A percentile compares a stretch with the other conserved stretches of the same genome.
phyloP scores from a whole-genome alignment of 2,113 vertebrate genomes.

The Pterocles orientalis region DNA sequence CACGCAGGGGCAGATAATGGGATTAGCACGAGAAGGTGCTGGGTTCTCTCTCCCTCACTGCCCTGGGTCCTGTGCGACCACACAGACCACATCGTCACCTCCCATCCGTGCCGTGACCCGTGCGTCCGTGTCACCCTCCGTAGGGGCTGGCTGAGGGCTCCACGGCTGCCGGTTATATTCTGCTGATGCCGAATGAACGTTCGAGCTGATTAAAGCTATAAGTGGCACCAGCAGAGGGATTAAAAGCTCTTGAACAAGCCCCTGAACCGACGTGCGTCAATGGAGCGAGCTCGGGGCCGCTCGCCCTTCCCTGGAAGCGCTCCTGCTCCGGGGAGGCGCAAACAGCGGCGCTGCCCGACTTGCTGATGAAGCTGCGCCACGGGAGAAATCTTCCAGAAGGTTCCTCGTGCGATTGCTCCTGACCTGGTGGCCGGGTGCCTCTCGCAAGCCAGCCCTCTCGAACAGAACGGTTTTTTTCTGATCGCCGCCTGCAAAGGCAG shows the following conservation, averaged over 20 bases:
- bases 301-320: background rate
- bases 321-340: background rate
- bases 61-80: rapidly evolving
- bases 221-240: slow-evolving; percentile 41
- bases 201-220: slow-evolving; percentile 45
- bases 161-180: background rate
- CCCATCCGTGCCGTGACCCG: background rate
- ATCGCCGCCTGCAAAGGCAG: background rate
- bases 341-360: background rate
- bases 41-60: background rate
- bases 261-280: background rate
- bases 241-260: slow-evolving; percentile 27
- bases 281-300: background rate
- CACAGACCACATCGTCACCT: rapidly evolving
- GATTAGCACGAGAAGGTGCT: background rate
- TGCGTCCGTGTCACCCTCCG: background rate
- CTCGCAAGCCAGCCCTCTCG: background rate
- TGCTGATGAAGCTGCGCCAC: background rate
- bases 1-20: background rate
- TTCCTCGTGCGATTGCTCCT: background rate
- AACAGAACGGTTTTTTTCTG: background rate
- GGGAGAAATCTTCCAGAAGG: background rate
- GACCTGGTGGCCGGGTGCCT: background rate
- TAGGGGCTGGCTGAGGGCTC: background rate
- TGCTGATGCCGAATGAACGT: background rate